Evolutionary conservation across 1,140 invertebrate genomes (phyloP).

Genomic region (Zophobas atratus): DNA sequence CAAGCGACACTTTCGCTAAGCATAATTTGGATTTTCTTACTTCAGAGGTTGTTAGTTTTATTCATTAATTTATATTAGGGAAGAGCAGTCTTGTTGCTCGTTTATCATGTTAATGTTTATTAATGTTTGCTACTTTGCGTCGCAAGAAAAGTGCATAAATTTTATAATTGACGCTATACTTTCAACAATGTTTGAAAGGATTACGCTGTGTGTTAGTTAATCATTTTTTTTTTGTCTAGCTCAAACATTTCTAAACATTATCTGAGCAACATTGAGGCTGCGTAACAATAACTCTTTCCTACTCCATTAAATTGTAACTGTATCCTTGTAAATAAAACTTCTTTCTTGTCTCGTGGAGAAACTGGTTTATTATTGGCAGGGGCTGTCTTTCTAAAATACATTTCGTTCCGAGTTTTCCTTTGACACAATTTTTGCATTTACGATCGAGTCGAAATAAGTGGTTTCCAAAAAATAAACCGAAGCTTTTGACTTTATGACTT

Average conservation of each 20-base stretch:
- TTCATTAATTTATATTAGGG: too few relatives aligned
- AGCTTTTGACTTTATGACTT: neutral
- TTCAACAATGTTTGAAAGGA: too few relatives aligned
- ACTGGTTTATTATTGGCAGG: conserved; percentile 14
- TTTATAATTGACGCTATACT: too few relatives aligned
- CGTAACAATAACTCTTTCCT: neutral
- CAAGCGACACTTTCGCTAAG: too few relatives aligned
- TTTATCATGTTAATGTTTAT: too few relatives aligned
- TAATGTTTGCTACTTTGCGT: too few relatives aligned
- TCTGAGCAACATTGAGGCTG: neutral
- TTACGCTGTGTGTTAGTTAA: too few relatives aligned
- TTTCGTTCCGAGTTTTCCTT: too few relatives aligned
- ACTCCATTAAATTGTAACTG: conserved; percentile 25
- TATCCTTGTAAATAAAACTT: conserved; percentile 27
- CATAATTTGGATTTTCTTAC: neutral
- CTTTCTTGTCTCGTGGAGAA: neutral
- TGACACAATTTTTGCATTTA: conserved; percentile 11
- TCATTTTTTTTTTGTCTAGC: neutral
- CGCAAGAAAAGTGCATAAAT: too few relatives aligned
- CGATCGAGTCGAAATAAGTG: neutral
- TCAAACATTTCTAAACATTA: too few relatives aligned
- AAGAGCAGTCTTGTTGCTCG: too few relatives aligned
- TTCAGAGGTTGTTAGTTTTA: neutral
- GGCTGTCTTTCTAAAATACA: neutral
- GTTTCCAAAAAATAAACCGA: neutral